Evolutionary conservation across 2,888 invertebrate species (phyloP), one percentile per base, ranked within the genome.

Genomic region (Eumacrocentrus americanus): DNA sequence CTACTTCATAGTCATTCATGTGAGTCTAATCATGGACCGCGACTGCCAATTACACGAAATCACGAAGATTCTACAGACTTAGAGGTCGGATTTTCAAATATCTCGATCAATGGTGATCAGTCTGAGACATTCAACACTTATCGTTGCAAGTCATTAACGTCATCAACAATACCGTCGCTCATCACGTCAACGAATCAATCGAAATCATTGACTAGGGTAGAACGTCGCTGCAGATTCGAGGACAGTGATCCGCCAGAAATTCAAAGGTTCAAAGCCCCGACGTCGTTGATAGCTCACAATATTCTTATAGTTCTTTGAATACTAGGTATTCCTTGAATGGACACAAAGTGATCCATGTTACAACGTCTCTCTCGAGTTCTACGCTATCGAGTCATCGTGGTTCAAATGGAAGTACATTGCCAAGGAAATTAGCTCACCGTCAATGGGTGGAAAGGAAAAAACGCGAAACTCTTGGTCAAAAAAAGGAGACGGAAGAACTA

Each of bases 391-490:
- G 66, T 3, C 56, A 46, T 20, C 60, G 52, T 12, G 55, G 61
- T 2, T 56, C 68, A 25, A 68, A 64, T 42, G 70, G 70, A 2
- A 5, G 42, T 0, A 64, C 62, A 0, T 42, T 65, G 1, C 53
- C 78, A 0, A 69, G 77, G 3, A 81, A 79, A 1, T 77, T 82
- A 0, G 70, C 80, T 2, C 82, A 84, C 69, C 82, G 84, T 66
- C 83, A 85, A 29, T 88, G 89, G 88, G 69, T 87, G 52, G 82
- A 83, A 58, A 79, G 80, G 9, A 86, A 86, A 67, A 80, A 82
- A 12, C 57, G 60, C 12, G 64, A 62, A n/a, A 66, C 76, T 7
- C 71, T 73, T 20, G 72, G 73, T 11, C 69, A 74, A 22, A 71
- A 72, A 7, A 78, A 80, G 48, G 73, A 73, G 14, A 73, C 77